Percentiles rank a stretch among this genome's conserved stretches.
These are phyloP conservation scores for Metacarcinus magister DNA, from an alignment of 2,888 invertebrate species.

Conservation along the genomic window DNA sequence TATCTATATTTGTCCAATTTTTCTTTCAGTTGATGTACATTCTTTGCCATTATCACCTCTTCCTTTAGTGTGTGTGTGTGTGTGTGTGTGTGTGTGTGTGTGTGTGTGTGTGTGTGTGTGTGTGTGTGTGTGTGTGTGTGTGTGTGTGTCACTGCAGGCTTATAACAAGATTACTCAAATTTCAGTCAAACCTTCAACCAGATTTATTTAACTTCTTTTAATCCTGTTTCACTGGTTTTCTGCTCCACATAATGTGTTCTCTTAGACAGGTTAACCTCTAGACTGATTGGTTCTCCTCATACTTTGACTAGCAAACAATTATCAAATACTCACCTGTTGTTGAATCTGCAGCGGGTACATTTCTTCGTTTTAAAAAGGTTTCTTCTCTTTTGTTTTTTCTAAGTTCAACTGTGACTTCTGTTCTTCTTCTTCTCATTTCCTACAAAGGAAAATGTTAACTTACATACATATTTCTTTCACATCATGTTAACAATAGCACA, in stretches of 20 bases:
- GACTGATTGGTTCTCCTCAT: background rate
- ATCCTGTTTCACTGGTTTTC: too few relatives aligned
- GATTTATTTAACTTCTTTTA: too few relatives aligned
- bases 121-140: background rate
- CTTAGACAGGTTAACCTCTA: too few relatives aligned
- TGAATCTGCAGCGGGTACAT: constrained; percentile 89
- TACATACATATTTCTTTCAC: background rate
- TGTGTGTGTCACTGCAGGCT: background rate
- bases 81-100: background rate
- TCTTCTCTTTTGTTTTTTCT: constrained; percentile 99
- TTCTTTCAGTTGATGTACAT: too few relatives aligned
- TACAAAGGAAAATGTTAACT: constrained; percentile 84
- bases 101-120: background rate
- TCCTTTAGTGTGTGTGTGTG: too few relatives aligned
- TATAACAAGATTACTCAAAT: too few relatives aligned
- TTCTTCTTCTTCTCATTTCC: constrained; percentile 98
- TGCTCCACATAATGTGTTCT: too few relatives aligned
- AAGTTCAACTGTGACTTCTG: constrained; percentile 97
- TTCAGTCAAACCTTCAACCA: too few relatives aligned
- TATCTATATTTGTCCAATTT: too few relatives aligned
- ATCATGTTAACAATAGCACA: too few relatives aligned
- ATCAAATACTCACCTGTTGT: constrained; percentile 87
- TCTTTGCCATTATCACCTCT: too few relatives aligned
- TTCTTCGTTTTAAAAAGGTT: constrained; percentile 88
- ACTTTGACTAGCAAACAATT: background rate